A percentile compares a stretch with the other conserved stretches of the same genome.
Conservation (phyloP, 2,113 vertebrate genomes). For the Crypturellus undulatus region DNA sequence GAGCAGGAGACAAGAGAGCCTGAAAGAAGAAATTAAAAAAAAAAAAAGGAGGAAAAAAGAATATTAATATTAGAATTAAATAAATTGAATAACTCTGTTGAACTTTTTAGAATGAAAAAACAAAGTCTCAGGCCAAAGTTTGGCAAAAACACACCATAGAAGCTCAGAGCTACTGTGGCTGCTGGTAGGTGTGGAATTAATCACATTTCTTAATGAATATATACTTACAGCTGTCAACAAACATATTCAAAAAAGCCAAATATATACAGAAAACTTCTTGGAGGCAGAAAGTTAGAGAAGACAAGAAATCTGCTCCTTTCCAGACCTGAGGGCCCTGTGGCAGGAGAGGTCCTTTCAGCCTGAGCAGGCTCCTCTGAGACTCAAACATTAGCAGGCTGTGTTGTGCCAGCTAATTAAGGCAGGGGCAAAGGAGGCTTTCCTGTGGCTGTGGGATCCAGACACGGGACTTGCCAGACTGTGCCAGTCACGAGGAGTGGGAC, state of each 20-base stretch:
- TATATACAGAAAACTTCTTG: background rate
- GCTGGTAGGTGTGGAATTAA: background rate
- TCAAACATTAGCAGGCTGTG: slow-evolving; percentile 3
- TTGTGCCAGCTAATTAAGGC: slow-evolving; percentile 50
- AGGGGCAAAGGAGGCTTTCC: background rate
- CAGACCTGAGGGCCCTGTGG: background rate
- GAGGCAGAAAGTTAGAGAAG: slow-evolving; percentile 8
- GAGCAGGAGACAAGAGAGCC: background rate
- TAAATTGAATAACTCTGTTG: background rate
- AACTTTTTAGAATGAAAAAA: background rate
- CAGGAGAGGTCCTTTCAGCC: slow-evolving; percentile 43
- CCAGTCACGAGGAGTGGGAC: background rate
- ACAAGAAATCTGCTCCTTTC: slow-evolving; percentile 19
- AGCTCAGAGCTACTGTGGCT: background rate
- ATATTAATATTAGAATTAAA: background rate
- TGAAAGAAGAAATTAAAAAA: background rate
- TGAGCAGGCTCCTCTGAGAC: background rate
- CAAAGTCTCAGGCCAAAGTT: background rate
- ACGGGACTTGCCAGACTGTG: background rate
- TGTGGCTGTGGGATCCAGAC: background rate
- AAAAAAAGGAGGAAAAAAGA: background rate
- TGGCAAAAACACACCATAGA: background rate
- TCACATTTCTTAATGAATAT: background rate
- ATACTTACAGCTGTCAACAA: background rate
- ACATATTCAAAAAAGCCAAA: background rate